Base-by-base conservation (phyloP, 1,140 invertebrate species). In the Lasioglossum baleicum region DNA sequence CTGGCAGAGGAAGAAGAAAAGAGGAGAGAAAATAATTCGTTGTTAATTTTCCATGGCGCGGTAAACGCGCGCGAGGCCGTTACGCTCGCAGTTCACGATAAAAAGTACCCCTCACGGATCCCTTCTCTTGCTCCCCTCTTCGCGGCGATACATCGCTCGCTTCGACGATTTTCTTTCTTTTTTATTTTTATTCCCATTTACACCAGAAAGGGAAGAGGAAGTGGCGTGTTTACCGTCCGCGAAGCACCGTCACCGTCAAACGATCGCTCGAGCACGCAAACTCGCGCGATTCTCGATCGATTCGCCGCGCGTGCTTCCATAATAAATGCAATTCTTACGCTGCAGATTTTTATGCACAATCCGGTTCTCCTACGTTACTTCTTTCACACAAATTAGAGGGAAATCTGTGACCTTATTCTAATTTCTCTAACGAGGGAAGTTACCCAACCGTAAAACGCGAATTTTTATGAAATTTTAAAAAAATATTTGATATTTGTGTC, bases 151-250 rank as follows among this genome's bases (percentile, higher is more conserved):
- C 42, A n/a, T 15, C 17, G 53, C 20, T 48, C 40, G 26, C 20
- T 13, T 51, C 53, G 17, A n/a, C 7, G 15, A 31, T 66, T 66
- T 66, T 65, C 35, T 40, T 22, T 48, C 48, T 74, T 44, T 64
- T 69, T 69, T 69, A 31, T 44, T 64, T 53, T 71, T 48, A 40
- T 70, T 70, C 17, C 26, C 67, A 76, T 76, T 76, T 69, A 69
- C 40, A 20, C 2, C 22, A 48, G 65, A 56, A 74, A 60, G 17
- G 8, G 42, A 61, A 40, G 53, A 70, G 56, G 66, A 70, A 70
- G 26, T 26, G 20, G 15, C 40, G 66, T 76, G 74, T 70, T 70
- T 76, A 61, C 42, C n/a, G 44, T 70, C 42, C 26, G 44, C 56
- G 56, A 6, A 76, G 40, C 61, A 5, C 40, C 66, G n/a, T 48